Evolutionary conservation across 2,113 vertebrate genomes (phyloP).

Genomic region (Pachycephala philippinensis): DNA sequence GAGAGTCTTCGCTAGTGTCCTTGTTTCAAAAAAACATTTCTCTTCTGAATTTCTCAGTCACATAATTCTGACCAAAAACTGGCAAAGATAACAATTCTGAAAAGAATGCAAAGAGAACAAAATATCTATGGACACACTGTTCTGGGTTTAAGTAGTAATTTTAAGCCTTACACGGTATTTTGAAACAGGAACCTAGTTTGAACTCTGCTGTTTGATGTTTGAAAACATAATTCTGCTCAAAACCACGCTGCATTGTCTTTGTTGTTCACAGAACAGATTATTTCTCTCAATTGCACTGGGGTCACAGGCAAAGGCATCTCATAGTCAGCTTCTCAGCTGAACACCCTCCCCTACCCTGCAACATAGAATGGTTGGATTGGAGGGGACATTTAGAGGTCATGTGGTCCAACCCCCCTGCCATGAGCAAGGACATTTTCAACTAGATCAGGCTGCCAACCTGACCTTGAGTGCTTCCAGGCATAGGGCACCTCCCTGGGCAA

Average conservation of each 20-base stretch:
- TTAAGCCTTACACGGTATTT: neutral
- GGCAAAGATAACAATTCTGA: neutral
- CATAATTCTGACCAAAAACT: neutral
- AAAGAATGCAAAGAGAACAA: neutral
- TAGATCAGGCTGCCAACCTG: neutral
- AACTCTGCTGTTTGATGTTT: neutral
- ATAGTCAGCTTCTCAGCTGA: neutral
- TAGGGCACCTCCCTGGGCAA: neutral
- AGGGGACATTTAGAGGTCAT: neutral
- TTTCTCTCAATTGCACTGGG: fast-evolving
- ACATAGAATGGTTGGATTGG: neutral
- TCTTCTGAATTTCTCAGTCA: neutral
- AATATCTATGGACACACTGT: neutral
- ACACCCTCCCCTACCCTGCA: neutral
- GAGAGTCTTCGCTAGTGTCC: neutral
- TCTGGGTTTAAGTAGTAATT: neutral
- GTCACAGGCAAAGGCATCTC: neutral
- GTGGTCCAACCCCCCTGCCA: neutral
- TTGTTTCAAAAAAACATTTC: neutral
- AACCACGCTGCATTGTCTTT: neutral
- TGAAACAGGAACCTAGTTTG: neutral
- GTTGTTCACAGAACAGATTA: neutral
- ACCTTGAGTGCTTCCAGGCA: neutral
- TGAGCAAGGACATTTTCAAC: neutral
- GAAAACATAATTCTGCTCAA: neutral